Base-by-base conservation (phyloP, 2,113 vertebrate genomes). In the Clarias macrocephalus region DNA sequence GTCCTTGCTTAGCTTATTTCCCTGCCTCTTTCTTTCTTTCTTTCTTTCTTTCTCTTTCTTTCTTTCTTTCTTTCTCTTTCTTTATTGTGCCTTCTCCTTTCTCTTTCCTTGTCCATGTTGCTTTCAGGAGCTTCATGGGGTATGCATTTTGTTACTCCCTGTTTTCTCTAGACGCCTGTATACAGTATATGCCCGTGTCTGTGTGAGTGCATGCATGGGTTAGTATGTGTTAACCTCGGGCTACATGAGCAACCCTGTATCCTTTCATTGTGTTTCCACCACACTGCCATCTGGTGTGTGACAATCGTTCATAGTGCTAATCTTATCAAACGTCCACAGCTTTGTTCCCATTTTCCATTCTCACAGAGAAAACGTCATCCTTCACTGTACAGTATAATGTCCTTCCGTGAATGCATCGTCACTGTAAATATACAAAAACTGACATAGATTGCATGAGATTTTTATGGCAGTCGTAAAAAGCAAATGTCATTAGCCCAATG, bases 121-220 rank as follows among this genome's bases (percentile, higher is more conserved):
- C 94, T 96, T 96, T 94, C 97, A 99, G 98, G 96, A 99, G 97
- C 96, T 96, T 99, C 91, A 97, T 97, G 97, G 97, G 98, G 98
- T 99, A 99, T 94, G 95, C 88, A 93, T 93, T 48, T 90, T 94
- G 93, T 94, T 92, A 89, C 75, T 89, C 81, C 80, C 88, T 88
- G 73, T 85, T 87, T 88, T 62, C 59, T 72, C 28, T 84, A 56
- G 68, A 42, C 79, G 62, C 82, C 62, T 84, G 54, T 82, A 25
- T 66, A 28, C 63, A 37, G 23, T 90, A 65, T 88, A 60, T 89
- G 52, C 81, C 82, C 84, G 21, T 81, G 16, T 65, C 68, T 59
- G 30, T 73, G 86, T 87, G 72, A 84, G 81, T 85, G 84, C 87
- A 37, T 89, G 88, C 87, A 62, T 85, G 77, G 19, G 77, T 63